Percentiles rank a stretch among this genome's conserved stretches.
Conservation (phyloP, 2,888 invertebrate species). For the Glyphotaelius pellucidus region DNA sequence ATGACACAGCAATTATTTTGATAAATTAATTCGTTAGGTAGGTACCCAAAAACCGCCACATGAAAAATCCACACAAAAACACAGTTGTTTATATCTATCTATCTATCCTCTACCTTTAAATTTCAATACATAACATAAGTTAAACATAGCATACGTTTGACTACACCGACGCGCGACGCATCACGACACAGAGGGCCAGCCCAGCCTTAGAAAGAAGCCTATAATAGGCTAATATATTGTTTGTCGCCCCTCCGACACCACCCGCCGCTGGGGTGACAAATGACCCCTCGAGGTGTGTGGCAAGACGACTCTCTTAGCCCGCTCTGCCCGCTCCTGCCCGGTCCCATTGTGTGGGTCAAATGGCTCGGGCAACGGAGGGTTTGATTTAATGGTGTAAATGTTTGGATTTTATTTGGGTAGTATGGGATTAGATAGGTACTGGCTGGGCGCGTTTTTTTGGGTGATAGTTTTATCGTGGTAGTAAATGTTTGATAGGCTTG, state of each 20-base stretch:
- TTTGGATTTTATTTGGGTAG: slow-evolving; percentile 2
- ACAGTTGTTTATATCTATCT: background rate
- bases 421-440: background rate
- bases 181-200: background rate
- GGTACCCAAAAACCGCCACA: background rate
- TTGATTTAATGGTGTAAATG: slow-evolving; percentile 37
- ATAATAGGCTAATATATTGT: slow-evolving; percentile 2
- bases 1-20: too few relatives aligned
- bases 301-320: slow-evolving; percentile 44
- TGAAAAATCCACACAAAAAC: background rate
- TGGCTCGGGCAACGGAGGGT: slow-evolving; percentile 22
- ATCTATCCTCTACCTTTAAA: too few relatives aligned
- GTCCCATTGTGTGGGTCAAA: slow-evolving; percentile 42
- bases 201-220: background rate
- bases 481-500: background rate
- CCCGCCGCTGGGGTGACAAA: slow-evolving; percentile 54
- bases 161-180: background rate
- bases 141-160: background rate
- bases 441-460: background rate
- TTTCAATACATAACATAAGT: background rate
- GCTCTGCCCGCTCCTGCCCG: background rate
- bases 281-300: slow-evolving; percentile 55
- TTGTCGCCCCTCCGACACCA: slow-evolving; percentile 37
- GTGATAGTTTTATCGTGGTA: background rate
- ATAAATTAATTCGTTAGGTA: background rate